Base-by-base conservation (phyloP, 2,113 vertebrate genomes). In the Sminthopsis crassicaudata region DNA sequence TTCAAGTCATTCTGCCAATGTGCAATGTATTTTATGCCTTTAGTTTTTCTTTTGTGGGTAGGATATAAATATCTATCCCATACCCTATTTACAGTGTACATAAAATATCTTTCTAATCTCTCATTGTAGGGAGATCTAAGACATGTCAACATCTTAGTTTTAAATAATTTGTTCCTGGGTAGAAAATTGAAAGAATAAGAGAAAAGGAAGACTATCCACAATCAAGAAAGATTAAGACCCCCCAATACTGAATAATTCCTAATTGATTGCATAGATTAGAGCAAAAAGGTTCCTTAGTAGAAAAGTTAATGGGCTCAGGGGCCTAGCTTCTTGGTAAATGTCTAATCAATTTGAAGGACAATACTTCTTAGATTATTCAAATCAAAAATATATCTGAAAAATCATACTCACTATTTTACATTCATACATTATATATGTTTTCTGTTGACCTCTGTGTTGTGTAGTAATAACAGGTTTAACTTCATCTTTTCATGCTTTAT, bases 401-500 rank as follows among this genome's bases (percentile, higher is more conserved):
- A 67, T 67, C 27, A 36, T 16, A 4, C 50, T 46, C 22, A 24
- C 91, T 93, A 25, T 48, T 93, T 95, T 84, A 52, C 22, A 26
- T 25, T 14, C 53, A 42, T 60, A 94, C 7, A 2, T 91, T 10
- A 19, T 30, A 60, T 24, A 25, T 16, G 67, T 90, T 93, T 92
- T 84, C 22, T 50, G 30, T 3, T 89, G 46, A 91, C 6, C 53
- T 92, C 89, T 10, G 67, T 60, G 27, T 89, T 30, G 12, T 5
- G 27, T 36, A 51, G 50, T 19, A 46, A 51, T 19, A 3, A 92
- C 90, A 10, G 2, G 57, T 11, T 90, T 53, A 95, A 36, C 91
- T 93, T 94, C 93, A 90, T 25, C 23, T 54, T 67, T 10, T 51
- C 8, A 51, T 51, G 84, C 27, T 91, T 92, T n/a, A 5, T 96